Conservation (phyloP, 1,140 invertebrate genomes). For the Drepana arcuata region DNA sequence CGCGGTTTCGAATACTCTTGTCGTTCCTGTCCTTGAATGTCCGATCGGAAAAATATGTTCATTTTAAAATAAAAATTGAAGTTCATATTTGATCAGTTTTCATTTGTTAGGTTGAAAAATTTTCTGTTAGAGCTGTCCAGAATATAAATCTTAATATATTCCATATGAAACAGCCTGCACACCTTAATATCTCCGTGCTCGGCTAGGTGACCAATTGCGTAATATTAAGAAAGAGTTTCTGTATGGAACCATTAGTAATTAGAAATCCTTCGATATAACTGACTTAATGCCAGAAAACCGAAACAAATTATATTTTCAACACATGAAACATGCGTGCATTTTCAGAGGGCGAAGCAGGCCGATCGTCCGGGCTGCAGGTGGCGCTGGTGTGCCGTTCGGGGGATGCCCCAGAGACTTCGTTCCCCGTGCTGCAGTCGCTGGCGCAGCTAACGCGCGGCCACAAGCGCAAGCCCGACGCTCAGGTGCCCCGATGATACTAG, state of each 20-base stretch:
- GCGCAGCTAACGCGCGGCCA: conserved; percentile 39
- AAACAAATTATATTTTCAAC: conserved; percentile 1
- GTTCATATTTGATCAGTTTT: conserved; percentile 8
- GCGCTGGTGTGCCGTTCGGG: conserved; percentile 83
- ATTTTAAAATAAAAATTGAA: too few relatives aligned
- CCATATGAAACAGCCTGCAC: neutral
- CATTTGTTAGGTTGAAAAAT: too few relatives aligned
- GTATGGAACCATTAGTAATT: neutral
- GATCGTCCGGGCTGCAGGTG: conserved; percentile 78
- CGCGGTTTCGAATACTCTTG: too few relatives aligned
- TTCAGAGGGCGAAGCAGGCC: conserved; percentile 87
- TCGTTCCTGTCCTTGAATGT: too few relatives aligned
- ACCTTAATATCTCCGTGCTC: neutral
- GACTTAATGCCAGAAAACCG: neutral
- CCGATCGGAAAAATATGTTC: too few relatives aligned
- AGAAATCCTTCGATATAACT: neutral
- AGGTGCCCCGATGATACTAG: conserved; percentile 49
- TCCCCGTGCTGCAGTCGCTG: conserved; percentile 60
- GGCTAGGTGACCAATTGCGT: neutral
- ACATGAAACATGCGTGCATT: too few relatives aligned
- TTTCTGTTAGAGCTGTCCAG: too few relatives aligned
- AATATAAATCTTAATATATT: too few relatives aligned
- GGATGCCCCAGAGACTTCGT: conserved; percentile 76
- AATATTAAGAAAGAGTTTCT: neutral
- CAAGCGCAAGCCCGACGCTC: conserved; percentile 53